Base-by-base conservation (phyloP, 2,113 vertebrate species). In the Nannospalax galili region DNA sequence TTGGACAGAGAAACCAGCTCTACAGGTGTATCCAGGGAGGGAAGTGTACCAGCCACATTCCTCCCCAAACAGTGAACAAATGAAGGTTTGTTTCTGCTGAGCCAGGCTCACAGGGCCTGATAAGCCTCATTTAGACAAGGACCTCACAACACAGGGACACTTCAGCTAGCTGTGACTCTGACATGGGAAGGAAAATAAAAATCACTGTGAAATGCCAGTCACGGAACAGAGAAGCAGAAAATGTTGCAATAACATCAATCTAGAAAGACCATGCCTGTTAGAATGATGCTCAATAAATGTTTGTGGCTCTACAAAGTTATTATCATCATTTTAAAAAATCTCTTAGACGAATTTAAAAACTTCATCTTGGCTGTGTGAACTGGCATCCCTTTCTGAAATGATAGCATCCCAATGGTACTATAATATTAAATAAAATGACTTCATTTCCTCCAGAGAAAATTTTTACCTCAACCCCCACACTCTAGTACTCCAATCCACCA, bases 371-470 rank as follows among this genome's bases (percentile, higher is more conserved):
- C 74, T 95, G 1, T 56, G 75, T 72, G 69, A 86, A 88, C 77
- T 0, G 0, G 93, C 90, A 97, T 72, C 70, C 78, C 93, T 97
- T 94, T 94, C 93, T 97, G 93, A 97, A 98, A 97, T 67, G 69
- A 90, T 0, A 1, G 95, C 42, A n/a, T 85, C 93, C 90, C 93
- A 84, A 45, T 56, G 95, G 97, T 93, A 62, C 84, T 90, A n/a
- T 40, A 96, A 95, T 86, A 95, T 90, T 88, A 97, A 97, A 85
- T 97, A 94, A 96, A 97, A 97, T 98, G 81, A 98, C 96, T 97
- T 98, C 97, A 97, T 97, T 98, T 98, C 97, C 97, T 98, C 96
- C 97, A 85, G 94, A 98, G 97, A 98, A 97, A 97, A 90, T 72
- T 92, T 96, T 91, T 88, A 80, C 84, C 74, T 97, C 97, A 95